A percentile compares a stretch with the other conserved stretches of the same genome.
Evolutionary conservation across 92 coral and sea anemone species (phyloP).

Genomic region (Porites lobata): DNA sequence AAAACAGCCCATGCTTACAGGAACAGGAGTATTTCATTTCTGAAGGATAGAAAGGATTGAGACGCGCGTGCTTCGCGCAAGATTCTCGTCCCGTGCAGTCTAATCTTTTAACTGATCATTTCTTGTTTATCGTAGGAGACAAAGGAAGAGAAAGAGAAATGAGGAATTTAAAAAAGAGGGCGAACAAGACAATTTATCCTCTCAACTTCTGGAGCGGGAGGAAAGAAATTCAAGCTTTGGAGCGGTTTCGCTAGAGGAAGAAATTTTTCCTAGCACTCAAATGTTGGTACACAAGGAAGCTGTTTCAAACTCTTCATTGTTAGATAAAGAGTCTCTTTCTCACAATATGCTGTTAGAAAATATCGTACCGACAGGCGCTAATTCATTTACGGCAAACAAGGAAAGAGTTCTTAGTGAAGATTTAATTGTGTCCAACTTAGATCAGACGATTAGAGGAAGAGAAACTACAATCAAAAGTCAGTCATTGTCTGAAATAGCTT

Average conservation of each 20-base stretch:
- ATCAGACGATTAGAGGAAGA: neutral
- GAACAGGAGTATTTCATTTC: too few species aligned
- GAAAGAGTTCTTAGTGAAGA: neutral
- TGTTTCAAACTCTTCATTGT: neutral
- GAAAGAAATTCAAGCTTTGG: neutral
- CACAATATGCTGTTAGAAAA: neutral
- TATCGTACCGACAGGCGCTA: too few species aligned
- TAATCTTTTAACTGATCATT: neutral
- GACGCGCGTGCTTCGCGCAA: neutral
- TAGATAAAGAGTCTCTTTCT: neutral
- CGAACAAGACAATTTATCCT: neutral
- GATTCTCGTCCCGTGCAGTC: neutral
- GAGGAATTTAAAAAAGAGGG: neutral
- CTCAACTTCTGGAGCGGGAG: neutral
- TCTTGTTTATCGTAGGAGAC: neutral
- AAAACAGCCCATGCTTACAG: too few species aligned
- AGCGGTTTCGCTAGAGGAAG: neutral
- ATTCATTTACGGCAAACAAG: neutral
- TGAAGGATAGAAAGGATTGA: too few species aligned
- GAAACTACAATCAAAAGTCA: neutral
- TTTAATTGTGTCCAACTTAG: neutral
- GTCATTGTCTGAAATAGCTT: neutral
- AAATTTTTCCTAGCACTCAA: neutral
- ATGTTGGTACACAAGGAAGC: neutral
- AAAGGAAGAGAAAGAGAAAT: neutral